Evolutionary conservation across 2,888 invertebrate species (phyloP).

Genomic region (Magallana nippona): DNA sequence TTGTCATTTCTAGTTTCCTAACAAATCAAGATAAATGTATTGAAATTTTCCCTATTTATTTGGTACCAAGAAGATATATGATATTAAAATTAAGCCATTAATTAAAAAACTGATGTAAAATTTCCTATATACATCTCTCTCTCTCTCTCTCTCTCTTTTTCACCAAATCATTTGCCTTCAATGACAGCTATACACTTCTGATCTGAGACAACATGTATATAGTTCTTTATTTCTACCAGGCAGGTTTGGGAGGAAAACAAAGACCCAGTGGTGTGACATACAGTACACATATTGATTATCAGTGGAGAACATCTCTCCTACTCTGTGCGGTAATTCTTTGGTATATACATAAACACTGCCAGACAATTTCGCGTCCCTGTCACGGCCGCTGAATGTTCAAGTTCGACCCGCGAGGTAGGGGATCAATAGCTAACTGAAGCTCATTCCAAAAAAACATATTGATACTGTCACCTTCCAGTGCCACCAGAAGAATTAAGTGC

Average conservation of each 20-base stretch:
- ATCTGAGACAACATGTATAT: too few relatives aligned
- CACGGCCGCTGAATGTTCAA: neutral
- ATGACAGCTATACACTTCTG: too few relatives aligned
- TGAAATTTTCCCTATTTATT: too few relatives aligned
- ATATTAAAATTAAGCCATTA: too few relatives aligned
- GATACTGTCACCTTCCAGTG: neutral
- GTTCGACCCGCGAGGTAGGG: neutral
- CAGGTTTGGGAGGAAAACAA: neutral
- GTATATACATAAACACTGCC: neutral
- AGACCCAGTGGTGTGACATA: neutral
- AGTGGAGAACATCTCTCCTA: neutral
- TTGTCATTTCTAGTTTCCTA: too few relatives aligned
- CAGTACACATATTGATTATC: conserved; percentile 20
- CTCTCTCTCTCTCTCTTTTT: too few relatives aligned
- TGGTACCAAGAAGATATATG: too few relatives aligned
- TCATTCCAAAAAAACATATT: conserved; percentile 25
- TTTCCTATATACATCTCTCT: too few relatives aligned
- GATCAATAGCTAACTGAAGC: neutral
- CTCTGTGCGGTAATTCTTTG: neutral
- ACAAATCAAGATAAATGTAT: too few relatives aligned
- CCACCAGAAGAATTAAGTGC: neutral
- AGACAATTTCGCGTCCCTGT: conserved; percentile 12
- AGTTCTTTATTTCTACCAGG: neutral
- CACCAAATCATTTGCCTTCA: too few relatives aligned
- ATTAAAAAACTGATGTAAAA: too few relatives aligned